These are phyloP conservation scores for Phorcus lineatus DNA, from an alignment of 2,888 invertebrate species.

Conservation along the genomic window DNA sequence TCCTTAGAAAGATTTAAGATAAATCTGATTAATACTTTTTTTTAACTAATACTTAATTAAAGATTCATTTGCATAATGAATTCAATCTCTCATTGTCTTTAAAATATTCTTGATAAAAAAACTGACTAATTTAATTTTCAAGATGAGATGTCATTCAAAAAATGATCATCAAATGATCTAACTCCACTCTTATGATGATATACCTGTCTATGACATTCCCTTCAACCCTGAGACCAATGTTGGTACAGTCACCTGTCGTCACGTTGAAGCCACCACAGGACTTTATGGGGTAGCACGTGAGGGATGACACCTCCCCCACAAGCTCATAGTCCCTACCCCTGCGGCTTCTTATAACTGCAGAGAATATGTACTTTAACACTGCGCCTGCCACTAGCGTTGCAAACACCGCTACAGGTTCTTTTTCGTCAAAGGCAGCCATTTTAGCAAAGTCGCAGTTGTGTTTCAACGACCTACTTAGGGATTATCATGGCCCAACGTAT, in stretches of 20 bases:
- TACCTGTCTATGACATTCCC: not conserved
- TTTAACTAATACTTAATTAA: too few species aligned
- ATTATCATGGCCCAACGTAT: too few species aligned
- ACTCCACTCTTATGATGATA: too few species aligned
- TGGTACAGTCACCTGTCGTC: not conserved
- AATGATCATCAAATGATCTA: too few species aligned
- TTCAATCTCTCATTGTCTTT: too few species aligned
- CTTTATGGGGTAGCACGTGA: constrained; percentile 19
- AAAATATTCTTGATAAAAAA: too few species aligned
- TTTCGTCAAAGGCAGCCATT: not conserved
- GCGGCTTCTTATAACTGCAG: not conserved
- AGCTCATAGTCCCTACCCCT: constrained; percentile 3
- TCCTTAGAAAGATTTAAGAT: too few species aligned
- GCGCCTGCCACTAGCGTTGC: not conserved
- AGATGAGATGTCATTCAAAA: too few species aligned
- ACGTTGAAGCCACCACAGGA: constrained; percentile 18
- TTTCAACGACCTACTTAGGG: too few species aligned
- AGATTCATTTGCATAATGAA: too few species aligned
- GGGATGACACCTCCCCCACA: not conserved
- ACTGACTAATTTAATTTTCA: too few species aligned
- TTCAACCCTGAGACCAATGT: constrained; percentile 12
- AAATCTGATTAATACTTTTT: too few species aligned
- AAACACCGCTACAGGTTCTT: not conserved
- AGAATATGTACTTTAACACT: not conserved
- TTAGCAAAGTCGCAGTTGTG: not conserved